Evolutionary conservation across 2,113 vertebrate species (phyloP), one percentile per base, ranked within the genome.

Genomic region (Vireo altiloquus): DNA sequence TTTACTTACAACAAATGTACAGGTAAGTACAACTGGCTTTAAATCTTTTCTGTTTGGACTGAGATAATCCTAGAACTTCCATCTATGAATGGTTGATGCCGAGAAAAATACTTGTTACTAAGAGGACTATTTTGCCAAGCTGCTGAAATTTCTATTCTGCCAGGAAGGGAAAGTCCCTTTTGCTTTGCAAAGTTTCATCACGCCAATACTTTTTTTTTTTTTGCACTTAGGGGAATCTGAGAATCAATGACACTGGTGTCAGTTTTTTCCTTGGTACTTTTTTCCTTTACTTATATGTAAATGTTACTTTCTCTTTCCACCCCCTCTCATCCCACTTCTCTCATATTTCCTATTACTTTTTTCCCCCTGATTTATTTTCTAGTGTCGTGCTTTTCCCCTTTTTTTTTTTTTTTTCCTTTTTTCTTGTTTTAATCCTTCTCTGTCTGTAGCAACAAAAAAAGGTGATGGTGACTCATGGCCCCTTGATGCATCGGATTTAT

Each of bases 251-350:
- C 57, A 87, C 33, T 25, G 28, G 8, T 31, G 25, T 23, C 44
- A 81, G 77, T 76, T 69, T 87, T 92, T 97, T 95, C 93, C 93
- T 74, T 42, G 82, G 68, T 95, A 64, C 54, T 95, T 95, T 94
- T 79, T 84, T 40, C 69, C 79, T 86, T 56, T 63, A 85, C 61
- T 57, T 88, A n/a, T n/a, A 77, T 13, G n/a, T 61, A 87, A 92
- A 89, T 56, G 63, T 33, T 31, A 63, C 79, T 83, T 91, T 93
- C 69, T 87, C 47, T 90, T 93, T 83, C 52, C 76, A 85, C 18
- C 18, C n/a, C 42, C 75, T 92, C 75, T 76, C 17, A 2, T 89
- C 47, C 56, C 28, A 46, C 72, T 90, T 91, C 64, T 88, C 39
- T 74, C 75, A 24, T 65, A 86, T 65, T 81, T 94, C 17, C 47